Conservation (phyloP, 1,140 invertebrate species). For the Leptinotarsa undecemlineata region DNA sequence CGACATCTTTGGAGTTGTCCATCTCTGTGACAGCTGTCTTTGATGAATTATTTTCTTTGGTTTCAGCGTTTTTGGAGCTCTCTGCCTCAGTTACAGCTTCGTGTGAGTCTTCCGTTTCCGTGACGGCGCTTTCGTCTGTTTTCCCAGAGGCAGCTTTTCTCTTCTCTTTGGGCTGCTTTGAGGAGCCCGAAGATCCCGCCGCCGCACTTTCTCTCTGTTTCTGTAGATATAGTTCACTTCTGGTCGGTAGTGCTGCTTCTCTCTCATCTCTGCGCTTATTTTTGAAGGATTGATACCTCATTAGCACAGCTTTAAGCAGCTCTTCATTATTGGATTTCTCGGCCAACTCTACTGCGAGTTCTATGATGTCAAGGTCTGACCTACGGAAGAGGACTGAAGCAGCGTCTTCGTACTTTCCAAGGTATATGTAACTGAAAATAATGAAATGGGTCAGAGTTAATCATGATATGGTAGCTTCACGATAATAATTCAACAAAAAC, state of each 20-base stretch:
- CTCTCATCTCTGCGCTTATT: neutral
- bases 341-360: slow-evolving; percentile 48
- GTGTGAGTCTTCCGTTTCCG: too few species aligned
- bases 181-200: too few species aligned
- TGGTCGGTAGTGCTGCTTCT: neutral
- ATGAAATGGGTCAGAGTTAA: neutral
- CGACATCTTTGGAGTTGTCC: too few species aligned
- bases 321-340: slow-evolving; percentile 42
- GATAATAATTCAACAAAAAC: too few species aligned
- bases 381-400: slow-evolving; percentile 46
- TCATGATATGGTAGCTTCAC: neutral
- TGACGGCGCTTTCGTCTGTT: too few species aligned
- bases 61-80: too few species aligned
- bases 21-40: too few species aligned
- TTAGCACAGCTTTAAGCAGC: slow-evolving; percentile 35
- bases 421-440: slow-evolving; percentile 47
- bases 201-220: too few species aligned
- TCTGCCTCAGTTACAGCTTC: too few species aligned
- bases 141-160: too few species aligned
- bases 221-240: too few species aligned
- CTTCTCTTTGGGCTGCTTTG: neutral
- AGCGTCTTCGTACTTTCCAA: slow-evolving; percentile 47
- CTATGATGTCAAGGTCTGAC: slow-evolving; percentile 38
- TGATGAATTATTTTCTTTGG: too few species aligned
- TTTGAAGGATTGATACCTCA: slow-evolving; percentile 32